Evolutionary conservation across 2,113 vertebrate species (phyloP).

Genomic region (Perca schrenkii): DNA sequence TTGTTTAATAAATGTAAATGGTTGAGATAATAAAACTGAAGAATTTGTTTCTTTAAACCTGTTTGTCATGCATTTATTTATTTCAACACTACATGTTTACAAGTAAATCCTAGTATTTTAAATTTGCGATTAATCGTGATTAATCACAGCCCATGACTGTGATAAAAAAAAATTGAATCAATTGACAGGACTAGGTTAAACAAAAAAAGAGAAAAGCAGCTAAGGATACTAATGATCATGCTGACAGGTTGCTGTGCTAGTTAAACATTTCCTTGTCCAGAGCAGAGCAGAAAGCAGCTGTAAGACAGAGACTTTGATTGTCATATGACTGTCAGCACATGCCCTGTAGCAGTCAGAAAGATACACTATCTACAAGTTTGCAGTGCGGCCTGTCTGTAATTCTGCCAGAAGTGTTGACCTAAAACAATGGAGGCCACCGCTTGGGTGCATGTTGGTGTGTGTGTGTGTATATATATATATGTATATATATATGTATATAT

Average conservation of each 20-base stretch:
- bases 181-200: too few species aligned
- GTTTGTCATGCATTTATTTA: too few species aligned
- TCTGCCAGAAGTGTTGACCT: not conserved
- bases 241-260: not conserved
- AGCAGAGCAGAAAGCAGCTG: not conserved
- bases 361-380: not conserved
- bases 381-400: not conserved
- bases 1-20: too few species aligned
- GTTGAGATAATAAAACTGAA: too few species aligned
- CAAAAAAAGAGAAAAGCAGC: not conserved
- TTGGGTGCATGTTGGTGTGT: constrained; percentile 22
- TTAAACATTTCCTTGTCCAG: constrained; percentile 18
- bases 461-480: too few species aligned
- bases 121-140: too few species aligned
- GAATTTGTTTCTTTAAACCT: too few species aligned
- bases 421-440: not conserved
- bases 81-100: too few species aligned
- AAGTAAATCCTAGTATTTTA: too few species aligned
- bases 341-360: not conserved
- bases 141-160: too few species aligned
- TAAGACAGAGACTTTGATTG: not conserved
- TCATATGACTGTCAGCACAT: not conserved
- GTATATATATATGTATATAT: too few species aligned
- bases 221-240: not conserved
- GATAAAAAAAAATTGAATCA: too few species aligned